Evolutionary conservation across 2,113 vertebrate species (phyloP).

Genomic region (Peromyscus polionotus): DNA sequence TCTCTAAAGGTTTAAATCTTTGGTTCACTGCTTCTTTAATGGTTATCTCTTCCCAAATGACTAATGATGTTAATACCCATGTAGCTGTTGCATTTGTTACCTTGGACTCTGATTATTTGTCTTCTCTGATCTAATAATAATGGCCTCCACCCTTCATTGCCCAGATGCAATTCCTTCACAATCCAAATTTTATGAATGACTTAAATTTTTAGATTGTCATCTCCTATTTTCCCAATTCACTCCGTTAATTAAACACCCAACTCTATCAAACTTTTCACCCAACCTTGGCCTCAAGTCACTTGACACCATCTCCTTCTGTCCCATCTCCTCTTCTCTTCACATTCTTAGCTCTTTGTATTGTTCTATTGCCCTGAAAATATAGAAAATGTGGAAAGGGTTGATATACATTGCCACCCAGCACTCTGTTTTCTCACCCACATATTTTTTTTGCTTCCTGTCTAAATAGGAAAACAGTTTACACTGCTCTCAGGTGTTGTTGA

Average conservation of each 20-base stretch:
- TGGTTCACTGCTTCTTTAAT: not conserved
- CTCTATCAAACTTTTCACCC: not conserved
- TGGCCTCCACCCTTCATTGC: not conserved
- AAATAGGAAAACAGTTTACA: not conserved
- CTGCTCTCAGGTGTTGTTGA: not conserved
- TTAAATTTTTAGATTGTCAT: not conserved
- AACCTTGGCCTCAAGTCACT: not conserved
- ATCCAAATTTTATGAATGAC: not conserved
- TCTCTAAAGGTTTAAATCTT: not conserved
- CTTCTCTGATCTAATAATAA: not conserved
- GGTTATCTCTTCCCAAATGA: not conserved
- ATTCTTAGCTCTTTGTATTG: not conserved
- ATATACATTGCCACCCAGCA: not conserved
- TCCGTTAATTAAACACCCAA: not conserved
- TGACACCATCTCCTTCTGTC: not conserved
- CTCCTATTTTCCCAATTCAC: not conserved
- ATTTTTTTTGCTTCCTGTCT: not conserved
- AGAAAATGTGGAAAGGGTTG: not conserved
- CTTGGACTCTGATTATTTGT: not conserved
- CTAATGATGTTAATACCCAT: not conserved
- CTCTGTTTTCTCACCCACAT: not conserved
- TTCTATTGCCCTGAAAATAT: constrained; percentile 31
- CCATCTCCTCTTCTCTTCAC: not conserved
- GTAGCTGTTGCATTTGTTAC: not conserved
- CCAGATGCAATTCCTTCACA: not conserved